Evolutionary conservation across 2,797 vertebrate species (phyloP), one percentile per base, ranked within the genome.

Genomic region (Petrocephalus schoutedeni): DNA sequence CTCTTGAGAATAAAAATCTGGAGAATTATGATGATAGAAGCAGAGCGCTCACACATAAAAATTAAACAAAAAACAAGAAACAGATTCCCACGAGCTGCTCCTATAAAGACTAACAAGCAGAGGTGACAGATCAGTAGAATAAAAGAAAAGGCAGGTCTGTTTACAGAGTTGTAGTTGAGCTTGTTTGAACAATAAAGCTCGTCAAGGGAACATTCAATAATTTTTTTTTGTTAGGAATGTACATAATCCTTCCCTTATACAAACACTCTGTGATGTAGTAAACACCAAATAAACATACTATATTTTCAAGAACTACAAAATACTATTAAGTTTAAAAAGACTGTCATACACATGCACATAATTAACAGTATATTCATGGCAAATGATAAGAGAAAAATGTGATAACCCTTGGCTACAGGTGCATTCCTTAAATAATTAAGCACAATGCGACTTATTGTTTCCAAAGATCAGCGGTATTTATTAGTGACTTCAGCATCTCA

Each of bases 111-210:
- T 32, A 80, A 32, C 32, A 41, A 56, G 71, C 51, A 87, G 64
- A 77, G 71, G 82, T 56, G 49, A 7, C 71, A 77, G 71, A 77
- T 45, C 7, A 19, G 19, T 9, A 77, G 14, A 77, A 77, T 12
- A 77, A 77, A 36, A 58, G 23, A 58, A 28, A 5, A 9, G 74
- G 86, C n/a, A 58, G 87, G 41, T 21, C 86, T 51, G 41, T 51
- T 58, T n/a, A 56, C 10, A 56, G 53, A 54, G 21, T 16, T 28
- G 41, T 51, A 10, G 58, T 53, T 49, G 21, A 88, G 77, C 57
- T n/a, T 49, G 74, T 83, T 88, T 88, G 56, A 88, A 83, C 57
- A 61, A 74, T 59, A 32, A 88, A 80, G 87, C 77, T 61, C 59
- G 54, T 45, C 32, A 77, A 45, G 71, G 21, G 12, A 84, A 54